phyloP scores from a whole-genome alignment of 2,888 invertebrate genomes.

The Subacronicta megacephala region DNA sequence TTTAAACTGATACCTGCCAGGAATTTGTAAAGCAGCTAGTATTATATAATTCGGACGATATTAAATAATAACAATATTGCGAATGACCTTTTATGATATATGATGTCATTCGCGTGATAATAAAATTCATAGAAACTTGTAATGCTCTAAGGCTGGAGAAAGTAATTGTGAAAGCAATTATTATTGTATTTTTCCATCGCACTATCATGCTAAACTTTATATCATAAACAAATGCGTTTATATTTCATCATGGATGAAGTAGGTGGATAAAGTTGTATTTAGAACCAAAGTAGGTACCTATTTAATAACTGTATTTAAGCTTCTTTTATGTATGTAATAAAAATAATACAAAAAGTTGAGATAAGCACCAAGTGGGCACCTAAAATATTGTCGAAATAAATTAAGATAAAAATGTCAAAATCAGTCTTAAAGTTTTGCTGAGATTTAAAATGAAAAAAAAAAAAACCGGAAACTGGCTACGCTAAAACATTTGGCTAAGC shows the following conservation, averaged over 20 bases:
- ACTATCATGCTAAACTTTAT: constrained; percentile 3
- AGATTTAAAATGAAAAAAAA: constrained; percentile 38
- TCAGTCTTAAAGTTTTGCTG: constrained; percentile 72
- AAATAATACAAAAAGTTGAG: constrained; percentile 19
- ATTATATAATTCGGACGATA: background rate
- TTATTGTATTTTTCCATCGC: constrained; percentile 26
- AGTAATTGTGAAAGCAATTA: constrained; percentile 45
- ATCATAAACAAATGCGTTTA: no score
- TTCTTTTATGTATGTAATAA: background rate
- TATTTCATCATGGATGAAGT: no score
- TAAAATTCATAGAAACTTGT: constrained; percentile 18
- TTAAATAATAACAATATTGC: constrained; percentile 1
- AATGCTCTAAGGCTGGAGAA: constrained; percentile 30
- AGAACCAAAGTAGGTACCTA: no score
- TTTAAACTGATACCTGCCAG: no score
- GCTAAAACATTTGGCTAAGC: no score
- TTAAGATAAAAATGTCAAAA: constrained; percentile 58
- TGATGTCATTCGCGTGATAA: constrained; percentile 35
- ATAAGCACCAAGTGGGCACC: constrained; percentile 43
- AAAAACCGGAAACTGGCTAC: constrained; percentile 20
- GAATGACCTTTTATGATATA: constrained; percentile 29
- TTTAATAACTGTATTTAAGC: no score
- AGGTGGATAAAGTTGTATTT: no score
- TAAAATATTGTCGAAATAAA: constrained; percentile 27
- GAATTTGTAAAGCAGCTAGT: no score